Percentiles rank a stretch among this genome's conserved stretches.
phyloP scores from a whole-genome alignment of 2,797 vertebrate genomes.

The Coluber constrictor region DNA sequence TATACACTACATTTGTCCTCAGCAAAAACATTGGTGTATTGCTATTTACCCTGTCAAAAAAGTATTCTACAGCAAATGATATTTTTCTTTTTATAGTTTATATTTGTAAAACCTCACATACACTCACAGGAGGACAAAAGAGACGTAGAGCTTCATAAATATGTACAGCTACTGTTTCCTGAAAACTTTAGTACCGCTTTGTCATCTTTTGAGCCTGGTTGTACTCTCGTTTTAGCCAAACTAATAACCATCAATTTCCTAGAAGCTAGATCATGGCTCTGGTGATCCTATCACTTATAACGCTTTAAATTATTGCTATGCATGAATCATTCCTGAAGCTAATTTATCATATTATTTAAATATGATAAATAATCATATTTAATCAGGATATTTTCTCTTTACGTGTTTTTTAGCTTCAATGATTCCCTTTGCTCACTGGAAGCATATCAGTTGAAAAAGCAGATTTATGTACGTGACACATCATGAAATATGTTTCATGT shows the following conservation, averaged over 20 bases:
- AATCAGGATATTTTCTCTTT: not conserved
- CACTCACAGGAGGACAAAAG: not conserved
- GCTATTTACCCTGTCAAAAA: not conserved
- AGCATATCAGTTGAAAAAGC: not conserved
- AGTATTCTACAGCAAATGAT: not conserved
- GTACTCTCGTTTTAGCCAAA: not conserved
- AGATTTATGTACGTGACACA: not conserved
- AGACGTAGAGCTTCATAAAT: not conserved
- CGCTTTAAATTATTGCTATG: slow-evolving; percentile 1
- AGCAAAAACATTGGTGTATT: not conserved
- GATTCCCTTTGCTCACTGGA: not conserved
- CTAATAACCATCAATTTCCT: not conserved
- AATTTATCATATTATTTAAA: too few relatives aligned
- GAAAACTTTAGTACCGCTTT: not conserved
- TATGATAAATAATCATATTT: slow-evolving; percentile 16
- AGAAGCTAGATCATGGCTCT: not conserved
- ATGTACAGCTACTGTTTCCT: not conserved
- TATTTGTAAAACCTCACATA: not conserved
- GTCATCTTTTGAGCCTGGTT: not conserved
- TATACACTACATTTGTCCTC: not conserved
- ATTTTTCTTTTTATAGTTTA: not conserved
- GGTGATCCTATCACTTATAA: not conserved
- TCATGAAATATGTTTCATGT: not conserved
- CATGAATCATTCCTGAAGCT: not conserved
- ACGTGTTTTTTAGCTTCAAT: not conserved